phyloP scores from a whole-genome alignment of 2,888 invertebrate genomes.

The Xylota segnis region DNA sequence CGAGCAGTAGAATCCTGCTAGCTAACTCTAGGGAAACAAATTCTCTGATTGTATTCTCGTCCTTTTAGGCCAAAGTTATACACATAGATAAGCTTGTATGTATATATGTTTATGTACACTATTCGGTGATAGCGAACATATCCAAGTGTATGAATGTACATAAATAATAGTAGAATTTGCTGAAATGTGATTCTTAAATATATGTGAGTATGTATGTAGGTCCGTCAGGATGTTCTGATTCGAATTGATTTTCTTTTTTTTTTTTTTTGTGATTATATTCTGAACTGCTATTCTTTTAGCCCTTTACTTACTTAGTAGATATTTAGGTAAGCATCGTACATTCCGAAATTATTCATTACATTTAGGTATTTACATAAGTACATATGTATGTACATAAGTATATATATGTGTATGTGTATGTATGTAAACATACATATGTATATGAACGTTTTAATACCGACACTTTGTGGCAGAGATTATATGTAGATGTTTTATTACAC shows the following conservation, averaged over 20 bases:
- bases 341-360: not conserved
- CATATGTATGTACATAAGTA: no score
- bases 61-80: conserved; percentile 20
- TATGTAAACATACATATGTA: no score
- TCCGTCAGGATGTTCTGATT: conserved; percentile 84
- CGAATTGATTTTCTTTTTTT: conserved; percentile 77
- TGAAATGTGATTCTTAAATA: conserved; percentile 56
- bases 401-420: no score
- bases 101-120: not conserved
- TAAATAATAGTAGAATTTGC: conserved; percentile 47
- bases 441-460: no score
- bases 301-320: not conserved
- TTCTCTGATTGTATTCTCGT: conserved; percentile 41
- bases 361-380: not conserved
- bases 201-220: conserved; percentile 77
- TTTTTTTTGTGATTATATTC: conserved; percentile 26
- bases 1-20: conserved; percentile 1
- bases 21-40: not conserved
- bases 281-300: conserved; percentile 19
- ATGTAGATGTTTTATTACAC: no score
- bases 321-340: not conserved
- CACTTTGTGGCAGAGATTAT: no score
- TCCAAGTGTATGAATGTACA: not conserved
- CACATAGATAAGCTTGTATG: conserved; percentile 31
- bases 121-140: conserved; percentile 30